Percentiles rank a stretch among this genome's conserved stretches.
Conservation (phyloP, 1,140 invertebrate species). For the Cydia strobilella region DNA sequence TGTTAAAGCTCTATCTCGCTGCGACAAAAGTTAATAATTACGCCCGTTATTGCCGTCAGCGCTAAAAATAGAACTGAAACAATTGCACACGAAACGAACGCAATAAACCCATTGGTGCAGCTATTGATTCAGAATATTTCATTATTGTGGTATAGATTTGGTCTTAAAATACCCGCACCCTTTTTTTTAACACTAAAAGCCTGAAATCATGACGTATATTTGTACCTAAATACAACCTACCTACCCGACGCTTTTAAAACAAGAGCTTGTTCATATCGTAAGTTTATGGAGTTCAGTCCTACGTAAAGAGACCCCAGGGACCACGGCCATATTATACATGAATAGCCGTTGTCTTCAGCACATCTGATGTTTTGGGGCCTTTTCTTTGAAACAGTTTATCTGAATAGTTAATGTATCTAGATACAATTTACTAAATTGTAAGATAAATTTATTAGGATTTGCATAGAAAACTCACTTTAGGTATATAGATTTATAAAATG, state of each 20-base stretch:
- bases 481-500: no score
- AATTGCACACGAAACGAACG: slow-evolving; percentile 6
- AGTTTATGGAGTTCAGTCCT: slow-evolving; percentile 22
- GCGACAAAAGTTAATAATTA: slow-evolving; percentile 18
- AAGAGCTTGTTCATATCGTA: slow-evolving; percentile 7
- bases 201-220: background rate
- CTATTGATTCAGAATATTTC: slow-evolving; percentile 22
- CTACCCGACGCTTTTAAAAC: slow-evolving; percentile 1
- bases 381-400: slow-evolving; percentile 16
- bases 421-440: background rate
- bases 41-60: background rate
- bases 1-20: background rate
- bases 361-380: slow-evolving; percentile 6
- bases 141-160: background rate
- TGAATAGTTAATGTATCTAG: background rate
- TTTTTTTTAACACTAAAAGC: background rate
- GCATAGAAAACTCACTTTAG: no score
- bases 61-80: slow-evolving; percentile 14
- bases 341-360: slow-evolving; percentile 15
- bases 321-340: background rate
- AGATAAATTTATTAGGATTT: background rate
- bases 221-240: background rate
- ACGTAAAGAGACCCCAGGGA: slow-evolving; percentile 16
- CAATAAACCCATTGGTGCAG: slow-evolving; percentile 21
- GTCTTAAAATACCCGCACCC: background rate